A percentile compares a stretch with the other conserved stretches of the same genome.
These are phyloP conservation scores for Cheilosia variabilis DNA, from an alignment of 2,888 invertebrate genomes.

Conservation along the genomic window DNA sequence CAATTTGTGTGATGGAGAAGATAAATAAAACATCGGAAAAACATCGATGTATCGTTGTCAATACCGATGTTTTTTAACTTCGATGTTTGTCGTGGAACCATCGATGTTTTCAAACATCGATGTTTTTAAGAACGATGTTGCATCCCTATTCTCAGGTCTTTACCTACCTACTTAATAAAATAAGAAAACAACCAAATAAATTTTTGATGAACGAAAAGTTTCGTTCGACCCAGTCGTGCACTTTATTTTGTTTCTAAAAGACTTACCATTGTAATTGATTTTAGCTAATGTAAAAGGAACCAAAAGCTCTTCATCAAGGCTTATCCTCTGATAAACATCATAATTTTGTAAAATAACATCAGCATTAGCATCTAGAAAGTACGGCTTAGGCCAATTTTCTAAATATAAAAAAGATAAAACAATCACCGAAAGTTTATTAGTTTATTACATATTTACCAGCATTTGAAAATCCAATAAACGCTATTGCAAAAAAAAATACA, in stretches of 20 bases:
- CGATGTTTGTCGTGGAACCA: too few species aligned
- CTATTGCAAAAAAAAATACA: neutral
- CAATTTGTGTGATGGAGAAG: too few species aligned
- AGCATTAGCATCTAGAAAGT: slow-evolving; percentile 4
- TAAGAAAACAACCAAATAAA: too few species aligned
- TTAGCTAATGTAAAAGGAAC: slow-evolving; percentile 13
- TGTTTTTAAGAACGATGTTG: too few species aligned
- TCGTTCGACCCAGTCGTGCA: too few species aligned
- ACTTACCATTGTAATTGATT: slow-evolving; percentile 27
- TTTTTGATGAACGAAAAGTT: too few species aligned
- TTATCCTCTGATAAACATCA: slow-evolving; percentile 16
- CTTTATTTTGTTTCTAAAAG: neutral
- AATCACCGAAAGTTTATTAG: neutral
- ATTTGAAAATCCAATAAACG: neutral
- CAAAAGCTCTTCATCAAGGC: slow-evolving; percentile 8
- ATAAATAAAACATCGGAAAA: too few species aligned
- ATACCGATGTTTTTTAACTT: too few species aligned
- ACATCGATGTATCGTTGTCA: too few species aligned
- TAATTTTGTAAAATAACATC: slow-evolving; percentile 10
- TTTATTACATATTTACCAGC: neutral
- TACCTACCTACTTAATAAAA: too few species aligned
- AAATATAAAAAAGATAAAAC: neutral
- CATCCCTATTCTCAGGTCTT: too few species aligned
- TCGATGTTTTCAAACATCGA: too few species aligned
- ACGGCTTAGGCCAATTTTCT: slow-evolving; percentile 11